Evolutionary conservation across 2,797 vertebrate genomes (phyloP).

Genomic region (Orestias chungarensis): DNA sequence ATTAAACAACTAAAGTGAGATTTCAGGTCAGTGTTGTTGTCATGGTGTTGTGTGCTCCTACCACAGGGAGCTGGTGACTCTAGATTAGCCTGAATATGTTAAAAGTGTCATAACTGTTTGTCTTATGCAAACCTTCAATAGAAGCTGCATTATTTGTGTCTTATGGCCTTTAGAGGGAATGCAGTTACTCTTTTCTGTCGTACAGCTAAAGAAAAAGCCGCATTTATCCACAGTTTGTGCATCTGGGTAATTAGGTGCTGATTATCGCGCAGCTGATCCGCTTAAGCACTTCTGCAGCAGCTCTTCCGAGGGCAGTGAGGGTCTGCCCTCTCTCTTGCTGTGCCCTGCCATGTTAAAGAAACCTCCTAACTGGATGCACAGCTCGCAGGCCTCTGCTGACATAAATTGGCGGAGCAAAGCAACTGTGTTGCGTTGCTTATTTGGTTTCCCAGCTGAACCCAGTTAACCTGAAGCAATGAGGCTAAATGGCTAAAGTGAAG

Average conservation of each 20-base stretch:
- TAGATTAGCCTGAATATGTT: conserved; percentile 69
- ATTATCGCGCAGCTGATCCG: conserved; percentile 59
- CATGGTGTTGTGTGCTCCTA: conserved; percentile 55
- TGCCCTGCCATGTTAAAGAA: conserved; percentile 42
- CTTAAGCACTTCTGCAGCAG: conserved; percentile 51
- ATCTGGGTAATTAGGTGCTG: conserved; percentile 48
- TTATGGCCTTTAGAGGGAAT: conserved; percentile 45
- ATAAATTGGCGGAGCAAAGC: conserved; percentile 61
- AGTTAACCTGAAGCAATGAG: conserved; percentile 63
- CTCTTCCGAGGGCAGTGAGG: conserved; percentile 54
- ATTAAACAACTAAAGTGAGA: conserved; percentile 35
- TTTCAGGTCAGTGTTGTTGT: conserved; percentile 38
- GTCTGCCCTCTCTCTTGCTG: conserved; percentile 37
- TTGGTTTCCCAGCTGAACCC: conserved; percentile 66
- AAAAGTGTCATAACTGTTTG: conserved; percentile 33
- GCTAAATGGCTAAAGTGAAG: conserved; percentile 32
- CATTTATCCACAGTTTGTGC: neutral
- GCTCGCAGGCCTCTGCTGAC: conserved; percentile 60
- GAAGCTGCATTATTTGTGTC: conserved; percentile 59
- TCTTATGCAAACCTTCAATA: conserved; percentile 56
- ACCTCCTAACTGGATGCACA: conserved; percentile 43
- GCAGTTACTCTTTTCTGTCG: conserved; percentile 53
- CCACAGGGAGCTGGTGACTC: conserved; percentile 64
- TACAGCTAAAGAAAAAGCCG: conserved; percentile 15
- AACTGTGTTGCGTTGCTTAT: conserved; percentile 54